Conservation (phyloP, 2,888 invertebrate species). For the Conistra vaccinii region DNA sequence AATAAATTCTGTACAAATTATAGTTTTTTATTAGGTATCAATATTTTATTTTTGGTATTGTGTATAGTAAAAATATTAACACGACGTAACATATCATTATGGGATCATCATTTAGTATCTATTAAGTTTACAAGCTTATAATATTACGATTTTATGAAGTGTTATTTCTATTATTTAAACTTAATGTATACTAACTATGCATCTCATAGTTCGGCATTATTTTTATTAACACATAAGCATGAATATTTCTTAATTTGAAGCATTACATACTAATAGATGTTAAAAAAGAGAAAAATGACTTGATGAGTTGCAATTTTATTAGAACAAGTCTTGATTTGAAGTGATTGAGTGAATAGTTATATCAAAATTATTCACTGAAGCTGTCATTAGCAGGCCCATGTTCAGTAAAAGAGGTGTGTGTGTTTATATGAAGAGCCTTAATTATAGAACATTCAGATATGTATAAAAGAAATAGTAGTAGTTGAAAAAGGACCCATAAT, state of each 20-base stretch:
- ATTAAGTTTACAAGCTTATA: slow-evolving; percentile 68
- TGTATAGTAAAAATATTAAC: slow-evolving; percentile 73
- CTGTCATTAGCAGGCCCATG: slow-evolving; percentile 22
- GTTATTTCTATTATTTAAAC: slow-evolving; percentile 46
- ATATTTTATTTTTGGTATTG: slow-evolving; percentile 59
- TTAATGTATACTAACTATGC: slow-evolving; percentile 72
- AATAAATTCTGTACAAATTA: slow-evolving; percentile 26
- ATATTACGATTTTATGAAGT: not conserved
- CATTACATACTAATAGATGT: slow-evolving; percentile 56
- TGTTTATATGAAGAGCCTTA: slow-evolving; percentile 27
- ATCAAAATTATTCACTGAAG: not conserved
- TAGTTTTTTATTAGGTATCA: slow-evolving; percentile 42
- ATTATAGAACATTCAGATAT: slow-evolving; percentile 3
- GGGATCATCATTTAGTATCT: slow-evolving; percentile 71
- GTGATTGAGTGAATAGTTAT: not conserved
- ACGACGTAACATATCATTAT: slow-evolving; percentile 66
- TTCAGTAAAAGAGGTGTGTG: slow-evolving; percentile 20
- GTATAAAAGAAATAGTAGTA: slow-evolving; percentile 9
- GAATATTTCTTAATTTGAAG: slow-evolving; percentile 52
- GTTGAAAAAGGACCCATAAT: not conserved
- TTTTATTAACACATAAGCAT: slow-evolving; percentile 65
- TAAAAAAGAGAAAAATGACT: slow-evolving; percentile 14
- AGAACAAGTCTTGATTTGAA: slow-evolving; percentile 16
- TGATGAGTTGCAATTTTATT: not conserved
- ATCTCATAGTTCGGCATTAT: slow-evolving; percentile 56